Percentiles rank a stretch among this genome's conserved stretches.
These are phyloP conservation scores for Bostrychus sinensis DNA, from an alignment of 2,113 vertebrate genomes.

Conservation along the genomic window DNA sequence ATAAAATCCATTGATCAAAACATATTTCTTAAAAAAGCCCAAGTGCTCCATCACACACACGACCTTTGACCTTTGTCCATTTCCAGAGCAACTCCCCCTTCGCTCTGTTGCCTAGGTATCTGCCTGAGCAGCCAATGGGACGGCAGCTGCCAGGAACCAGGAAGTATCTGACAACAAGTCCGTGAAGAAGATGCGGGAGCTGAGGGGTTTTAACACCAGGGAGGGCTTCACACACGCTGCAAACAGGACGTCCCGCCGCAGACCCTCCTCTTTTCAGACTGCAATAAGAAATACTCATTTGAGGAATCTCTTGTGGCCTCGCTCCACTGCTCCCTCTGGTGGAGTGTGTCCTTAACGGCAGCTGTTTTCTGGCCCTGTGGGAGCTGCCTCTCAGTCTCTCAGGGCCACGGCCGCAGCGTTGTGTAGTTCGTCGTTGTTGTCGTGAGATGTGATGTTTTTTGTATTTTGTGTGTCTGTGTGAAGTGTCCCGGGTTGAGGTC, in stretches of 20 bases:
- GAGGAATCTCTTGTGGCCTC: slow-evolving; percentile 71
- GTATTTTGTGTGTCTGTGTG: slow-evolving; percentile 51
- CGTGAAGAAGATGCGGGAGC: slow-evolving; percentile 38
- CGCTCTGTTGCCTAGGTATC: slow-evolving; percentile 75
- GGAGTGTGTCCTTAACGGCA: slow-evolving; percentile 47
- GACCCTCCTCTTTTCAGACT: slow-evolving; percentile 34
- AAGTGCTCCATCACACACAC: slow-evolving; percentile 89
- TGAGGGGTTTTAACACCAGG: slow-evolving; percentile 28
- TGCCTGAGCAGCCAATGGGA: slow-evolving; percentile 67
- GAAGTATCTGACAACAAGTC: slow-evolving; percentile 68
- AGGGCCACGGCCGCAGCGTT: slow-evolving; percentile 61
- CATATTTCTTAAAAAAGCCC: slow-evolving; percentile 85
- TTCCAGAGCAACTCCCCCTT: slow-evolving; percentile 86
- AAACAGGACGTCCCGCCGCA: no score
- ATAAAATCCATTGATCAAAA: slow-evolving; percentile 98
- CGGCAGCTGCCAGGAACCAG: slow-evolving; percentile 72
- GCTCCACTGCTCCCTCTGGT: slow-evolving; percentile 62
- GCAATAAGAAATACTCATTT: slow-evolving; percentile 56
- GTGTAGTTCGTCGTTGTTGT: slow-evolving; percentile 42
- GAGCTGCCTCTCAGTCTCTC: slow-evolving; percentile 71
- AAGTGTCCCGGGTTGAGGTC: slow-evolving; percentile 41
- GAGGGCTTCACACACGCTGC: background rate
- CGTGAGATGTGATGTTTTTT: slow-evolving; percentile 39
- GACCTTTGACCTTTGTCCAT: slow-evolving; percentile 57
- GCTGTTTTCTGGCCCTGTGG: slow-evolving; percentile 36